phyloP scores from a whole-genome alignment of 2,113 vertebrate species.

The Eurypyga helias region DNA sequence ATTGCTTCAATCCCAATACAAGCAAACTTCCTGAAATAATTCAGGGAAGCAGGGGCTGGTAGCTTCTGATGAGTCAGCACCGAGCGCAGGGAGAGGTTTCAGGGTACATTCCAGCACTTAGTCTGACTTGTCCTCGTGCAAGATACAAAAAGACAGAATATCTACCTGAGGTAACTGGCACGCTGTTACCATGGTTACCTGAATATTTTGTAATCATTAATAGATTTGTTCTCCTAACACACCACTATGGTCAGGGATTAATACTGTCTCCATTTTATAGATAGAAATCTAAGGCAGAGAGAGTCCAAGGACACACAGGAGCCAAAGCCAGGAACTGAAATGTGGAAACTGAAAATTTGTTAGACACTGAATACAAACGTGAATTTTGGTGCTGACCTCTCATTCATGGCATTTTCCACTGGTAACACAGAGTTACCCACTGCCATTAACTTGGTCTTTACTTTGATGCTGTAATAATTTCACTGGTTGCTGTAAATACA shows the following conservation, averaged over 20 bases:
- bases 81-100: accelerated
- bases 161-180: background rate
- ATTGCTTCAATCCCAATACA: background rate
- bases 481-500: background rate
- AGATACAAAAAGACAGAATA: background rate
- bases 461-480: background rate
- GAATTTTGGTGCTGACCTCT: background rate
- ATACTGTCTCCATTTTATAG: background rate
- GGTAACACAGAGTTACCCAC: background rate
- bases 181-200: background rate
- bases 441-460: background rate
- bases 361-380: background rate
- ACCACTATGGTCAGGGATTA: background rate
- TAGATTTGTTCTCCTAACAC: background rate
- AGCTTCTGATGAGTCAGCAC: background rate
- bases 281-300: background rate
- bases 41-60: background rate
- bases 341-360: background rate
- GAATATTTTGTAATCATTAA: background rate
- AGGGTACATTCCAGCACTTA: background rate
- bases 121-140: background rate
- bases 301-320: background rate
- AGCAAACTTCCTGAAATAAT: background rate
- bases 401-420: accelerated
- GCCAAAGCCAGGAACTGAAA: background rate